These are phyloP conservation scores for Drosophila bifasciata DNA, from an alignment of 1,140 invertebrate genomes.

Conservation along the genomic window DNA sequence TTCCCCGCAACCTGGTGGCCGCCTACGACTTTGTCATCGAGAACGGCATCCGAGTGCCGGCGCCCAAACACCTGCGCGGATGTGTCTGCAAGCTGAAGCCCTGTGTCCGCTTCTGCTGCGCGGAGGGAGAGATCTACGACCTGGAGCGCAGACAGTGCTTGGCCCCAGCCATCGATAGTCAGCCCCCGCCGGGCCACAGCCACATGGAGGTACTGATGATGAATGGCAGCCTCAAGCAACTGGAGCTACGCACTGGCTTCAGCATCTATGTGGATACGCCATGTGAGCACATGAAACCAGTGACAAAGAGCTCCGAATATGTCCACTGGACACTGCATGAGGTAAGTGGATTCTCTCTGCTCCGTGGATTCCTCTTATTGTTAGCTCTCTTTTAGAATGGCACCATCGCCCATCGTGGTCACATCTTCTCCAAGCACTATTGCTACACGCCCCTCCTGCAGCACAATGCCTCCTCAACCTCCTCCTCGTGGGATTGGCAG, in stretches of 20 bases:
- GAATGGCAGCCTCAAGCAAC: conserved; percentile 35
- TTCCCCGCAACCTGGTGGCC: conserved; percentile 64
- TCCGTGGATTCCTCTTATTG: no score
- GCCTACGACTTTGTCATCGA: conserved; percentile 76
- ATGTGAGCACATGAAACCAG: conserved; percentile 66
- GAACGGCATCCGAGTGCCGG: conserved; percentile 63
- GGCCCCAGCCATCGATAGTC: background rate
- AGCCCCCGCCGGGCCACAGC: conserved; percentile 24
- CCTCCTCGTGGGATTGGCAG: conserved; percentile 66
- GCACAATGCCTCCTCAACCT: background rate
- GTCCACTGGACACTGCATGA: conserved; percentile 68
- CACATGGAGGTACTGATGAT: conserved; percentile 45
- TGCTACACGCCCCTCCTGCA: conserved; percentile 55
- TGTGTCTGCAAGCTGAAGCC: conserved; percentile 69
- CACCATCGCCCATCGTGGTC: conserved; percentile 53
- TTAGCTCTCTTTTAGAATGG: conserved; percentile 51
- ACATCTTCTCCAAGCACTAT: conserved; percentile 71
- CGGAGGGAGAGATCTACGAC: conserved; percentile 54
- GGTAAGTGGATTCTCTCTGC: conserved; percentile 12
- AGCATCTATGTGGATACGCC: conserved; percentile 61
- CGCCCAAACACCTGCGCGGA: conserved; percentile 56
- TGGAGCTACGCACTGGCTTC: conserved; percentile 37
- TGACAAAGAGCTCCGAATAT: conserved; percentile 40
- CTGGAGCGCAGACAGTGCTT: conserved; percentile 34
- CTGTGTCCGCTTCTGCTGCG: conserved; percentile 76